Percentiles rank a stretch among this genome's conserved stretches.
phyloP scores from a whole-genome alignment of 2,888 invertebrate genomes.

The Anarsia innoxiella region DNA sequence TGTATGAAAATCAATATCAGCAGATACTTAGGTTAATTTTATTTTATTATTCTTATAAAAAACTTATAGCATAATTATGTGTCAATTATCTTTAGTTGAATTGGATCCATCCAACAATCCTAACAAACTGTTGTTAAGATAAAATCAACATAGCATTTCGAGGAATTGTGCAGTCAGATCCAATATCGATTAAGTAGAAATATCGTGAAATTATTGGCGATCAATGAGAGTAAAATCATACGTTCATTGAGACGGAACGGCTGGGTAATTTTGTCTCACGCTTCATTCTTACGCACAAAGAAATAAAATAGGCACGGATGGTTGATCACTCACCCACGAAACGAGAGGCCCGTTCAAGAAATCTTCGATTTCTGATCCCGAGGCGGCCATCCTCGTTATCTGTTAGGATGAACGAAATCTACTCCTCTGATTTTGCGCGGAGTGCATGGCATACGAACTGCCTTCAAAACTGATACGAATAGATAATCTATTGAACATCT shows the following conservation, averaged over 20 bases:
- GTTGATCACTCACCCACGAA: constrained; percentile 85
- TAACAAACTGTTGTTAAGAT: too few species aligned
- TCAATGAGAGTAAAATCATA: constrained; percentile 18
- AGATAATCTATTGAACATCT: constrained; percentile 49
- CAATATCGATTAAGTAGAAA: too few species aligned
- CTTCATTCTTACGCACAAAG: constrained; percentile 41
- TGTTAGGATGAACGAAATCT: constrained; percentile 54
- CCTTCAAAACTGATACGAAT: constrained; percentile 30
- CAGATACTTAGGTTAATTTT: too few species aligned
- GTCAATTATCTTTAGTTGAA: too few species aligned
- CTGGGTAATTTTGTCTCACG: constrained; percentile 46
- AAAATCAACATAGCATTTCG: too few species aligned
- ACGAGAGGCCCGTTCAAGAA: constrained; percentile 89
- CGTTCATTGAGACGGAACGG: constrained; percentile 45
- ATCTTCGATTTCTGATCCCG: constrained; percentile 86
- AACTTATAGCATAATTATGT: too few species aligned
- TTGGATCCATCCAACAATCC: too few species aligned
- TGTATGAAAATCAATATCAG: too few species aligned
- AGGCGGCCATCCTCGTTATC: constrained; percentile 73
- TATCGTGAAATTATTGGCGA: constrained; percentile 3
- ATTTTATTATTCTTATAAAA: too few species aligned
- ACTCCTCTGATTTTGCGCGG: constrained; percentile 39
- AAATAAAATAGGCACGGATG: constrained; percentile 48
- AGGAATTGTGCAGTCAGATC: too few species aligned
- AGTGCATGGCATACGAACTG: constrained; percentile 52